phyloP scores from a whole-genome alignment of 2,797 vertebrate genomes.

The Vipera latastei region DNA sequence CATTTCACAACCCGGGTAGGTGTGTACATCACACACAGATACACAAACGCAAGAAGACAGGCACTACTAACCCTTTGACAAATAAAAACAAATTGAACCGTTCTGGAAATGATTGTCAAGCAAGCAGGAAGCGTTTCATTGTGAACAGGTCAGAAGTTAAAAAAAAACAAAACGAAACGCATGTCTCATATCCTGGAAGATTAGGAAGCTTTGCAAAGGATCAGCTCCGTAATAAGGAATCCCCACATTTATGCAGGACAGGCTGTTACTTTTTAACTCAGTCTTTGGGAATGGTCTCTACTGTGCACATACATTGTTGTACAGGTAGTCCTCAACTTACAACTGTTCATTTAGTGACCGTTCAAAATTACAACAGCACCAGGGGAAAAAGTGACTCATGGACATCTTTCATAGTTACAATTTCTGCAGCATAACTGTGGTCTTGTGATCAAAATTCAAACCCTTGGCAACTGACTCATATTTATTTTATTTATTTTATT shows the following conservation, averaged over 20 bases:
- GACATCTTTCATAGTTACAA: too few species aligned
- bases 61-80: background rate
- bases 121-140: background rate
- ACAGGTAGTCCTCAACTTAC: too few species aligned
- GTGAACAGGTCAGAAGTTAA: background rate
- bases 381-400: too few species aligned
- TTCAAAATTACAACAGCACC: too few species aligned
- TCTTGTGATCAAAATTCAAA: too few species aligned
- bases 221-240: background rate
- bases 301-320: background rate
- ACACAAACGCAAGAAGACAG: background rate
- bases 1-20: background rate
- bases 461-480: too few species aligned
- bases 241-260: background rate
- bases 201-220: background rate
- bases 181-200: background rate
- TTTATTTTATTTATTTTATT: too few species aligned
- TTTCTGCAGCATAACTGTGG: too few species aligned
- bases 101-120: background rate
- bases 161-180: background rate
- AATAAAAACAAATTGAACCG: background rate
- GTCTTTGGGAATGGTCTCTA: background rate
- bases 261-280: background rate
- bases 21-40: background rate
- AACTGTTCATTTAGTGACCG: too few species aligned